Conservation (phyloP, 23 tunicate species). For the Oikopleura vanhoeffeni region DNA sequence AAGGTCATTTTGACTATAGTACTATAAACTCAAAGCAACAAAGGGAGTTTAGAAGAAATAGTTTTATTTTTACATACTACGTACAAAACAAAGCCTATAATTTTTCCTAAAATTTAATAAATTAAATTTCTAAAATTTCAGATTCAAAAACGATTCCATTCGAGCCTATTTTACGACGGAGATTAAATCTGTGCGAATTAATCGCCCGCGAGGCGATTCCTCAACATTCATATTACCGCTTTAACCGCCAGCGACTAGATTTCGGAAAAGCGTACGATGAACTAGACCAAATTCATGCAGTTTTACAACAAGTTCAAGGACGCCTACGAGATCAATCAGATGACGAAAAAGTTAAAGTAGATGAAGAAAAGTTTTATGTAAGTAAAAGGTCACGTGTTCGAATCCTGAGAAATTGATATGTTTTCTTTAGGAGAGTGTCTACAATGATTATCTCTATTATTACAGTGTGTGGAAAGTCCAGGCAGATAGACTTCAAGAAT, state of each 20-base stretch:
- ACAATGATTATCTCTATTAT: background rate
- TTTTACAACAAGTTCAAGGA: background rate
- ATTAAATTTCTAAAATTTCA: background rate
- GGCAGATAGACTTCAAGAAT: background rate
- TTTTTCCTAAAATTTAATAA: too few relatives aligned
- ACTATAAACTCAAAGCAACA: too few relatives aligned
- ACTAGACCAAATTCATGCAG: background rate
- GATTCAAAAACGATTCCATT: background rate
- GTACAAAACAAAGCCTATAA: too few relatives aligned
- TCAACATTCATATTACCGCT: background rate
- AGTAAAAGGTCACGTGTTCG: too few relatives aligned
- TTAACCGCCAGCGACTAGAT: background rate
- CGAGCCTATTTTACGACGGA: background rate
- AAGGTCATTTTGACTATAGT: too few relatives aligned
- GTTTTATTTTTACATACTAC: too few relatives aligned
- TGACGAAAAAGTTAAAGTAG: too few relatives aligned
- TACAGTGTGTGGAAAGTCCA: background rate
- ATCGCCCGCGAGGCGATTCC: background rate
- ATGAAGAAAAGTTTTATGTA: too few relatives aligned
- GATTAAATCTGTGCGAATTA: background rate
- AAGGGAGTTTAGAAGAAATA: too few relatives aligned
- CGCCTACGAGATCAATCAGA: background rate
- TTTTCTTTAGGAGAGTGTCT: background rate
- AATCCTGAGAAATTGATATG: too few relatives aligned
- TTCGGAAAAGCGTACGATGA: background rate